Base-by-base conservation (phyloP, 2,888 invertebrate species). In the Apotomis capreana region DNA sequence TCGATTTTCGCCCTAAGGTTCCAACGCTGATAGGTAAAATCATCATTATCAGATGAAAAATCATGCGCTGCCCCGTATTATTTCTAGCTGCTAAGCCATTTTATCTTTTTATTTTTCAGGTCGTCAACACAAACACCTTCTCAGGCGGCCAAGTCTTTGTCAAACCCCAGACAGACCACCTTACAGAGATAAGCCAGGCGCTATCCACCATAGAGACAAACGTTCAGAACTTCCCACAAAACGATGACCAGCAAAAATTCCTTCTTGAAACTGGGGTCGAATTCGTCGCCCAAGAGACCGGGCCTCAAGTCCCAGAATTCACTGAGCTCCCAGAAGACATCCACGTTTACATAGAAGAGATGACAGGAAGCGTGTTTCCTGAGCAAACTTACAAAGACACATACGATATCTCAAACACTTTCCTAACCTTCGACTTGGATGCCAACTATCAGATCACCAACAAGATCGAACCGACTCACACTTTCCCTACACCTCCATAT, bases 61-160 rank as follows among this genome's bases (percentile, higher is more conserved):
- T 26, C 26, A 26, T 44, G 26, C 26, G 26, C 26, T 26, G 26
- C 26, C 15, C 26, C 26, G 26, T 9, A 10, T 9, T 9, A 9
- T 49, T 49, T 49, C 40, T 40, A 0, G 6, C 40, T 40, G 40
- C 5, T 40, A 40, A 44, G 8, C 44, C 49, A 10, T 1, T 15
- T 60, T 12, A 4, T 52, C 15, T 55, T 12, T 61, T 26, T 54
- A 49, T 84, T 83, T 0, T 83, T 0, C 85, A 90, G 90, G 84
- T 89, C 60, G 58, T 70, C 1, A 91, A 91, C 80, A 83, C 82
- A 37, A 85, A 87, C 15, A 87, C 86, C 0, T 77, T 91, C 5
- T 85, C 89, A 0, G 91, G 91, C 0, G 91, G 91, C 0, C 87
- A 91, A 6, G 87, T 92, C 0, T 82, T 87, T 3, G 87, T 90